Base-by-base conservation (phyloP, 2,888 invertebrate genomes). In the Campoletis raptor region DNA sequence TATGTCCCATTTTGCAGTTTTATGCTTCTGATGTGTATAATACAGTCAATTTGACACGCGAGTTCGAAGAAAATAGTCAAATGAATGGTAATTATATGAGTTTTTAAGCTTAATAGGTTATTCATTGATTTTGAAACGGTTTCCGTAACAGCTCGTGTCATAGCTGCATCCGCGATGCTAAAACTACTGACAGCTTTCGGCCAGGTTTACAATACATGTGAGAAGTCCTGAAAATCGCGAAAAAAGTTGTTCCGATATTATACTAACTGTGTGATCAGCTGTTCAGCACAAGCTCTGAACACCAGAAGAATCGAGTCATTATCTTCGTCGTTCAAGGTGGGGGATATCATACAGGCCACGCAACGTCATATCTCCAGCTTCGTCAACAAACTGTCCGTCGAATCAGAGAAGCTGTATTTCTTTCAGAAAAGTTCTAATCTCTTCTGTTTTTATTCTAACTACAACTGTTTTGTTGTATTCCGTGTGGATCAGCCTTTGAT, bases 311-410 rank as follows among this genome's bases (percentile, higher is more conserved):
- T 83, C 76, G 81, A 81, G 77, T 83, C 83, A 74, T 80, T 89
- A 88, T 89, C 88, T 77, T 87, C 81, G 73, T 85, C 77, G 74
- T 77, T 83, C 77, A 83, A 80, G 61, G 72, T 72, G 87, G 86
- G 83, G 92, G 93, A 92, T 93, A 93, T 93, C 93, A 91, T 91
- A 87, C 91, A 92, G 92, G 93, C 90, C 91, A 88, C 85, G 80
- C 90, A 91, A 92, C 92, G 92, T 92, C 92, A 92, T 91, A 92
- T 93, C 91, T 85, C 86, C 18, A 37, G 76, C 87, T 85, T 74
- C 83, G 89, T 90, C 90, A 91, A 92, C 90, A 91, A 91, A 91
- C 91, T 92, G 91, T 90, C 83, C 64, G 88, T 52, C 87, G 87
- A 86, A 61, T 61, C 86, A 87, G 87, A 88, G 82, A 42, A 7